Base-by-base conservation (phyloP, 2,113 vertebrate genomes). In the Heterocephalus glaber region DNA sequence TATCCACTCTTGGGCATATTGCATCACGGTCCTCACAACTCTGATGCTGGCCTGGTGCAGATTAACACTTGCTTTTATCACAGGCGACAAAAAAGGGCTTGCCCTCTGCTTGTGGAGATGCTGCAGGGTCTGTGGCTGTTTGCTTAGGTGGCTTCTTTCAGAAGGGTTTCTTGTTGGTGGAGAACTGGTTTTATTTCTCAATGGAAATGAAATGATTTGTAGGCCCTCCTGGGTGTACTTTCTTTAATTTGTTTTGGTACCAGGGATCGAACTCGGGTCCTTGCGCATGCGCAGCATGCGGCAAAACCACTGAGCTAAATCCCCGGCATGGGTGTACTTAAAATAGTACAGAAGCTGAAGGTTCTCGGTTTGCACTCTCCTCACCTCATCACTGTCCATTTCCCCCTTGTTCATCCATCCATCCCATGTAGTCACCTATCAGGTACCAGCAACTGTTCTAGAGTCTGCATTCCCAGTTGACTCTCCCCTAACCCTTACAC, bases 1-100 rank as follows among this genome's bases (percentile, higher is more conserved):
- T 56, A 28, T 54, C 70, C 3, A 2, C 44, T 92, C 12, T 22
- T 19, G 41, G 82, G 52, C 19, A 1, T 8, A 35, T 33, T 1
- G 10, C 28, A 38, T 5, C 3, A 20, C 26, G 70, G 63, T 76
- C 52, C 61, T 24, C 44, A 58, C 24, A 74, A 22, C 80, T 93
- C 54, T 66, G 11, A n/a, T 52, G 5, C 3, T 92, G 84, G 10
- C 72, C 52, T 66, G 54, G 58, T 66, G 52, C 20, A 84, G 49
- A 30, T 68, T 80, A 74, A 89, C 74, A 65, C 91, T 92, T 81
- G 26, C 63, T 92, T 95, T 96, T 87, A 95, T 96, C 95, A 85
- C 66, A 56, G 47, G 30, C 47, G 8, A 58, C 83, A 60, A 38
- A 63, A 86, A 86, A 96, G 83, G 66, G 86, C 47, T 95, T 93